A percentile compares a stretch with the other conserved stretches of the same genome.
Conservation (phyloP, 1,140 invertebrate genomes). For the Apis florea region DNA sequence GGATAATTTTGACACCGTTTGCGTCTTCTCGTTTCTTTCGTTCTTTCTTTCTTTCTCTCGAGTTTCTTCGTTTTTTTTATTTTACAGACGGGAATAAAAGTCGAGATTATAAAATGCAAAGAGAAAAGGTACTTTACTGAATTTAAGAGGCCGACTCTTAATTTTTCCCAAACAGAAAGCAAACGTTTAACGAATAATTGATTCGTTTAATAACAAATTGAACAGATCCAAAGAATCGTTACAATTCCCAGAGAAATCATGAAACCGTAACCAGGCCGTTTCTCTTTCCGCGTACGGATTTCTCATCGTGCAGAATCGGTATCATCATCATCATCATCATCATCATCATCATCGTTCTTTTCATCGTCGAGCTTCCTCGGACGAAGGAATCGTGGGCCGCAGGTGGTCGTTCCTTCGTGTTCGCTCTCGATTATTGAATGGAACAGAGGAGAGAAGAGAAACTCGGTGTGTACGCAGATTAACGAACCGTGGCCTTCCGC, state of each 20-base stretch:
- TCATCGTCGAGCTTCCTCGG: not conserved
- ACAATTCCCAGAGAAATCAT: not conserved
- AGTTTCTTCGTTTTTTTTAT: too few species aligned
- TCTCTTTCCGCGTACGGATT: not conserved
- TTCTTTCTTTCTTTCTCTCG: too few species aligned
- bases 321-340: not conserved
- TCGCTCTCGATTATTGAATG: slow-evolving; percentile 51
- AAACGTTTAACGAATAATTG: too few species aligned
- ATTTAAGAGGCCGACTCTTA: too few species aligned
- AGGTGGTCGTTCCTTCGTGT: slow-evolving; percentile 30
- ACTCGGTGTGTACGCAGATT: slow-evolving; percentile 58
- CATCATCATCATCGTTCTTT: not conserved
- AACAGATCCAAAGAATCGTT: too few species aligned
- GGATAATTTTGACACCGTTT: not conserved
- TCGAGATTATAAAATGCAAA: too few species aligned
- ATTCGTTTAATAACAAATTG: too few species aligned
- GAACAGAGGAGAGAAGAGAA: slow-evolving; percentile 31
- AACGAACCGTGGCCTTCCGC: slow-evolving; percentile 61
- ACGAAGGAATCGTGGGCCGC: not conserved
- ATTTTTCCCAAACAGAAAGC: too few species aligned
- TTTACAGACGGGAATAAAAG: too few species aligned
- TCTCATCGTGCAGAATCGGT: too few species aligned
- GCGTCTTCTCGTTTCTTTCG: too few species aligned
- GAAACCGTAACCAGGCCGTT: not conserved
- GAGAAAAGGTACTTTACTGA: too few species aligned